Evolutionary conservation across 1,140 invertebrate genomes (phyloP), one percentile per base, ranked within the genome.

Genomic region (Calliopsis andreniformis): DNA sequence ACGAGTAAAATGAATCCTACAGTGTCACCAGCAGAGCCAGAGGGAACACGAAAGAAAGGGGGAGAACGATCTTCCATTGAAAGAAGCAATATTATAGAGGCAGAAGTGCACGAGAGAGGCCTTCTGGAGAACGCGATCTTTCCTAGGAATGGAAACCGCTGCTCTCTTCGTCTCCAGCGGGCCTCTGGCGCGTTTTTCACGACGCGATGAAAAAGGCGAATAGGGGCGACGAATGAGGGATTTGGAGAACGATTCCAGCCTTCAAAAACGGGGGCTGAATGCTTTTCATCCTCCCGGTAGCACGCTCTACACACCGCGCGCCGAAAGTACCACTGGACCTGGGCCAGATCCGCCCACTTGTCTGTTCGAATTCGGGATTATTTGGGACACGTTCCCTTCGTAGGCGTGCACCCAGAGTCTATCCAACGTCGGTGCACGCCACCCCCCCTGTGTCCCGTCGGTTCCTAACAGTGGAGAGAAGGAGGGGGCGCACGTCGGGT

Each of bases 311-410:
- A 62, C 47, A 28, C 59, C 49, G 82, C 49, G 82, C 78, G 82
- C 75, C 77, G 86, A 88, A 90, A 90, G 86, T 87, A 84, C 84
- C 72, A 86, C 87, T 90, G 89, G 89, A 90, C 83, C 66, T 63
- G 71, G 82, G 89, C 89, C 89, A 89, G 89, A 68, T 81, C 85
- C 87, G 87, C 89, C 88, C 83, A 89, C 87, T 89, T 87, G 88
- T 88, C 85, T 87, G 80, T 85, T 87, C 83, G 87, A 89, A 90
- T 87, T 87, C 77, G 63, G 55, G 87, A 89, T 84, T 90, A 90
- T 89, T 89, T 88, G 82, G 87, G 87, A 88, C 87, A 86, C 87
- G 85, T 87, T 87, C 86, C 47, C 35, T 85, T 78, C 82, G 82
- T 88, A 90, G 88, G 81, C 87, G 85, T 82, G 79, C 76, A 70